These are phyloP conservation scores for Limnodromus scolopaceus DNA, from an alignment of 2,797 vertebrate species.

Conservation along the genomic window DNA sequence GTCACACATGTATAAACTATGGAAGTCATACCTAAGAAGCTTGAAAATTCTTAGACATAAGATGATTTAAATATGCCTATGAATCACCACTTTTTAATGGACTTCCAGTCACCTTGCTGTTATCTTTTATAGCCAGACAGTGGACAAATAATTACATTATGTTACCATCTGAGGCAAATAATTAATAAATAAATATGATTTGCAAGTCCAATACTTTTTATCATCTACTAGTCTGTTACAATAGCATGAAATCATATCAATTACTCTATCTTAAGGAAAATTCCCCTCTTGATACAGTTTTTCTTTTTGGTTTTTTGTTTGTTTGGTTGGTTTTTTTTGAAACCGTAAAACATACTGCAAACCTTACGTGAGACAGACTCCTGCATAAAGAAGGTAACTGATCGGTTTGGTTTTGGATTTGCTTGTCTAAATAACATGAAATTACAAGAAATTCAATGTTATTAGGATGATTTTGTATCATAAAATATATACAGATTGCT, in stretches of 20 bases:
- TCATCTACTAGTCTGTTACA: background rate
- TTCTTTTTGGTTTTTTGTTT: background rate
- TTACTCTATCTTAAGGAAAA: background rate
- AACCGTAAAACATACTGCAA: background rate
- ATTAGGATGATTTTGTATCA: background rate
- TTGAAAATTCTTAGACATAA: background rate
- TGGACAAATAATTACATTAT: background rate
- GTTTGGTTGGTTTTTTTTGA: background rate
- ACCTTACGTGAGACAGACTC: background rate
- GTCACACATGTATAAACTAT: background rate
- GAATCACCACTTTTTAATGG: fast-evolving
- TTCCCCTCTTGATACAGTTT: background rate
- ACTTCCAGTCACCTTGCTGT: background rate
- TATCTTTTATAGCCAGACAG: background rate
- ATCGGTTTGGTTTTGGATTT: background rate
- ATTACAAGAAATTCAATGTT: background rate
- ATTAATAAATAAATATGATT: background rate
- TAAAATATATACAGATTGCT: background rate
- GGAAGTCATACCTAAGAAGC: background rate
- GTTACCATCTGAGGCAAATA: background rate
- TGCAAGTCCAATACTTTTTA: background rate
- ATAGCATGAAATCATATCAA: background rate
- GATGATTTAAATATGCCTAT: background rate
- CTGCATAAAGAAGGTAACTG: background rate
- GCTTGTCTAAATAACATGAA: background rate